A percentile compares a stretch with the other conserved stretches of the same genome.
These are phyloP conservation scores for Lepus townsendii DNA, from an alignment of 2,797 vertebrate genomes.

Conservation along the genomic window DNA sequence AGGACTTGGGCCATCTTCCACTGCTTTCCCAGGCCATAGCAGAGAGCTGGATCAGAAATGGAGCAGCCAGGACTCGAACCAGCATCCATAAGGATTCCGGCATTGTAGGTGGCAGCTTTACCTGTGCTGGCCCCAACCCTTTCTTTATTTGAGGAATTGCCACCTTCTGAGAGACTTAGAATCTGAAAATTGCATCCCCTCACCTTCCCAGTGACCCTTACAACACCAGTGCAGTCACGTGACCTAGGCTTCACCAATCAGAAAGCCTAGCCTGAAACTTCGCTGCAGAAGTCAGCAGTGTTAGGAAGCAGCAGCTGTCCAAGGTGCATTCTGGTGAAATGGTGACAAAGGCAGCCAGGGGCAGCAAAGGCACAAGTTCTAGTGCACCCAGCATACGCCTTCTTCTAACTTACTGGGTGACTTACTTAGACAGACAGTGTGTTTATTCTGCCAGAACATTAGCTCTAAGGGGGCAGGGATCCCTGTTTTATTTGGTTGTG, in stretches of 20 bases:
- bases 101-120: too few species aligned
- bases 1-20: too few species aligned
- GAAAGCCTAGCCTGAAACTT: neutral
- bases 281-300: neutral
- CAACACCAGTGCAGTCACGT: neutral
- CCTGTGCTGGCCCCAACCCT: too few species aligned
- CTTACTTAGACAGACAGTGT: neutral
- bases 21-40: too few species aligned
- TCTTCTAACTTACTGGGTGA: neutral
- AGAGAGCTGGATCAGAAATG: too few species aligned
- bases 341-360: neutral
- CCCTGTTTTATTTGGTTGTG: neutral
- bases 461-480: neutral
- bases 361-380: neutral
- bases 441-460: neutral
- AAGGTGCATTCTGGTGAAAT: neutral
- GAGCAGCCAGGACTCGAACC: too few species aligned
- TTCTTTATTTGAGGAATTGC: neutral
- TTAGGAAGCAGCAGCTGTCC: neutral
- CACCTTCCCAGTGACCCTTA: neutral
- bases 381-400: neutral
- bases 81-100: too few species aligned
- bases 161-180: neutral
- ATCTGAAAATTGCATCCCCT: neutral
- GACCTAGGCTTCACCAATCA: neutral